Base-by-base conservation (phyloP, 2,113 vertebrate genomes). In the Baryphthengus martii region DNA sequence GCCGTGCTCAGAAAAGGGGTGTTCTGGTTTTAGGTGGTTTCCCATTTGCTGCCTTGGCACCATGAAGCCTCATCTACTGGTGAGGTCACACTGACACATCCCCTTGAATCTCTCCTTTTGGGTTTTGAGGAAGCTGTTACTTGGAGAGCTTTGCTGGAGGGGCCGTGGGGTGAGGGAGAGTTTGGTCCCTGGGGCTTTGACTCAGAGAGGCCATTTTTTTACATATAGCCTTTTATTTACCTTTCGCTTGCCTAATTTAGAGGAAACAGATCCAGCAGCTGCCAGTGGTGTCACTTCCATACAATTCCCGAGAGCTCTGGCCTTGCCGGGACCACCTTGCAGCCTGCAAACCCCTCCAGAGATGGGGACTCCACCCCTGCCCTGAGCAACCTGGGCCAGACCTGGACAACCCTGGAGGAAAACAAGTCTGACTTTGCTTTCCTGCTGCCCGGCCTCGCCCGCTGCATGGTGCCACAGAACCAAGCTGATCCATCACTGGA, bases 41-140 rank as follows among this genome's bases (percentile, higher is more conserved):
- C 44, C 62, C 37, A 4, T 67, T 50, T 55, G 9, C 53, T 73
- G 65, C 44, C 29, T 1, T 15, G 85, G 53, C 58, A 28, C 12
- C 10, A 4, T 0, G 0, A 49, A 63, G 25, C 47, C 24, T n/a
- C n/a, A 42, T 50, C 44, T 26, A 25, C 78, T 67, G 47, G 12
- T 55, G 59, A 29, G 56, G 24, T 17, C 29, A 6, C 42, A 15
- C 35, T 5, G 6, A 3, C 12, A 4, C 5, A 6, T 11, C 44
- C 8, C 2, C 2, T 1, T 10, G 53, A 52, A 42, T n/a, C n/a
- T 85, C 37, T 45, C n/a, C 13, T 21, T 45, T 9, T 23, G 3
- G 2, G 20, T 19, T 1, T 11, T 59, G 88, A 68, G 49, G 50
- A 29, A 21, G 2, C 2, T 37, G 33, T 9, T 61, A 9, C 8